Evolutionary conservation across 2,888 invertebrate species (phyloP), one percentile per base, ranked within the genome.

Genomic region (Chalcis sispes): DNA sequence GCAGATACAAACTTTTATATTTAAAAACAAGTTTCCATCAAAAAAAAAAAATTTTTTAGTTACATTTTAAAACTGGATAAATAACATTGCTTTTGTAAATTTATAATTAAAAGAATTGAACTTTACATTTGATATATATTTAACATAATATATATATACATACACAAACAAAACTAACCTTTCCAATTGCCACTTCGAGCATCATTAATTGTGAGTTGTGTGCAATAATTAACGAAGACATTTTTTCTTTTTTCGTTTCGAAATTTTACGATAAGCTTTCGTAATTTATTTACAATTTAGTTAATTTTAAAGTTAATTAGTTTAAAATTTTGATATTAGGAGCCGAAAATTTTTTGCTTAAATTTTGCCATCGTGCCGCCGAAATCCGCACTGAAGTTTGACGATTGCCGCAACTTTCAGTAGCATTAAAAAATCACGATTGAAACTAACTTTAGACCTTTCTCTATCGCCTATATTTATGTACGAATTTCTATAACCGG

Each of bases 151-250:
- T n/a, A n/a, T n/a, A 36, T 36, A 36, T 7, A 36, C 4, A 36
- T 46, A 46, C 3, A 46, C 3, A 46, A 46, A 8, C 8, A 8
- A 58, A 72, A 56, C 52, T 82, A 66, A 87, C 87, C 71, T 85
- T 86, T 59, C 85, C 77, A 8, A 87, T 81, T 0, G 79, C 81
- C 2, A 87, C 42, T 70, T 87, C 87, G 20, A 87, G 48, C 86
- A 87, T 84, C 81, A 87, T 84, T 3, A 87, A 72, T 40, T 82
- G 81, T 18, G 82, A 80, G 65, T 87, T 83, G 2, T 83, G 81
- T 2, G 82, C 78, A 3, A 85, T 77, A n/a, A 86, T 83, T 40
- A 87, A 62, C 2, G 84, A 81, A 23, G 86, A 83, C 87, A 87
- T 87, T 64, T 61, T 80, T 52, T 70, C 56, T 36, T 71, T 23